These are phyloP conservation scores for Hycleus phaleratus DNA, from an alignment of 1,140 invertebrate genomes.

Conservation along the genomic window DNA sequence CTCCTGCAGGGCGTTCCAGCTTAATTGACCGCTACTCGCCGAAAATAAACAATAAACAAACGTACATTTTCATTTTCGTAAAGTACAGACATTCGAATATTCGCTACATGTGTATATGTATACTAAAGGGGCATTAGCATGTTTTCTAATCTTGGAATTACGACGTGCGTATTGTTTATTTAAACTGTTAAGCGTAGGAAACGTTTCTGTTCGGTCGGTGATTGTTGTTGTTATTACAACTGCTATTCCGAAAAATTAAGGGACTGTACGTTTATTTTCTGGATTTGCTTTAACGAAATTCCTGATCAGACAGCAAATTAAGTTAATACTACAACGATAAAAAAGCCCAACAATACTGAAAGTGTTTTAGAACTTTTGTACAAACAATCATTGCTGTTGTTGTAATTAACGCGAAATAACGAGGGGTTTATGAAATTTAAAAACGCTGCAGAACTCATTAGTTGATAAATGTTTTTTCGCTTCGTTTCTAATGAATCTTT, in stretches of 20 bases:
- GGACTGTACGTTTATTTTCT: constrained; percentile 10
- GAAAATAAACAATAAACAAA: constrained; percentile 16
- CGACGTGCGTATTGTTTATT: constrained; percentile 15
- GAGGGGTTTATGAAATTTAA: too few relatives aligned
- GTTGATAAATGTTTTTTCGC: too few relatives aligned
- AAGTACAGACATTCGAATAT: neutral
- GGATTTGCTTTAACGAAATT: constrained; percentile 7
- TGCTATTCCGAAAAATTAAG: constrained; percentile 2
- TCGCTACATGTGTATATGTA: too few relatives aligned
- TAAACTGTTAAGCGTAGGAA: constrained; percentile 4
- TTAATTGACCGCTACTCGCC: constrained; percentile 14
- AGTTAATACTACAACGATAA: too few relatives aligned
- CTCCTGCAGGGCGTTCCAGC: constrained; percentile 5
- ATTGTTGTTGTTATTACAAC: neutral
- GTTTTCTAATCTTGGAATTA: constrained; percentile 17
- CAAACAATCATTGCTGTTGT: too few relatives aligned
- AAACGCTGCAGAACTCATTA: too few relatives aligned
- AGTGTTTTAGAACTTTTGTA: too few relatives aligned
- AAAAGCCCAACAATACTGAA: too few relatives aligned
- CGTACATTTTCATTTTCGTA: constrained; percentile 7
- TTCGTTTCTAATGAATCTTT: too few relatives aligned
- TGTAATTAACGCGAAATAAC: too few relatives aligned
- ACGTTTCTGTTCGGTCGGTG: neutral
- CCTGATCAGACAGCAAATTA: too few relatives aligned
- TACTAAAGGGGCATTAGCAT: neutral